phyloP scores from a whole-genome alignment of 2,888 invertebrate genomes.

The Cabera pusaria region DNA sequence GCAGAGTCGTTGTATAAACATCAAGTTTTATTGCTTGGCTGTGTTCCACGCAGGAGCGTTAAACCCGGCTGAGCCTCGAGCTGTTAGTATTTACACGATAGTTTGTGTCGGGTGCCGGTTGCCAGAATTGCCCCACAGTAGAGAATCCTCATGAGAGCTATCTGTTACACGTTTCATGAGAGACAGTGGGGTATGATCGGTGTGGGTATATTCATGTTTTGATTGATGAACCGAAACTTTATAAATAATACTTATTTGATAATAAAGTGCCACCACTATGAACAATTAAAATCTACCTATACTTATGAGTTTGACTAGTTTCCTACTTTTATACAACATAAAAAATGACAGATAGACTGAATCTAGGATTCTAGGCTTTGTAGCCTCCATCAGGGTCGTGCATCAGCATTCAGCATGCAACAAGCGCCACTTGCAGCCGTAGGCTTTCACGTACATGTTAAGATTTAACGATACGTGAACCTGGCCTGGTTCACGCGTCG shows the following conservation, averaged over 20 bases:
- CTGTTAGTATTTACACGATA: constrained; percentile 66
- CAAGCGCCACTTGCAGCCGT: constrained; percentile 29
- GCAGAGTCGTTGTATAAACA: constrained; percentile 75
- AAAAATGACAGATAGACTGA: not conserved
- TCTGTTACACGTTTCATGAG: constrained; percentile 4
- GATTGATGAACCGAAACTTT: too few species aligned
- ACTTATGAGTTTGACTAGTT: not conserved
- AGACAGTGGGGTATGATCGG: too few species aligned
- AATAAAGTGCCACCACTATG: too few species aligned
- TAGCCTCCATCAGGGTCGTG: constrained; percentile 26
- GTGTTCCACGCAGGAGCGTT: constrained; percentile 77
- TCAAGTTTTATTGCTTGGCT: constrained; percentile 82
- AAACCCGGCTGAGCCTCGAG: constrained; percentile 64
- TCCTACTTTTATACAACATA: not conserved
- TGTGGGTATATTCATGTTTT: too few species aligned
- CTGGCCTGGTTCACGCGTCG: too few species aligned
- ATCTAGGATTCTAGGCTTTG: constrained; percentile 22
- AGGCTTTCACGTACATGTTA: constrained; percentile 37
- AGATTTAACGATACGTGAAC: constrained; percentile 28
- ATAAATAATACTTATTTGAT: too few species aligned
- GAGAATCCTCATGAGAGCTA: constrained; percentile 7
- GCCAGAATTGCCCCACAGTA: constrained; percentile 25
- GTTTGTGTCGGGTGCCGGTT: constrained; percentile 53
- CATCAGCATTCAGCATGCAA: constrained; percentile 46
- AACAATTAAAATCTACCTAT: too few species aligned